Evolutionary conservation across 2,797 vertebrate species (phyloP), one percentile per base, ranked within the genome.

Genomic region (Scleropages formosus): DNA sequence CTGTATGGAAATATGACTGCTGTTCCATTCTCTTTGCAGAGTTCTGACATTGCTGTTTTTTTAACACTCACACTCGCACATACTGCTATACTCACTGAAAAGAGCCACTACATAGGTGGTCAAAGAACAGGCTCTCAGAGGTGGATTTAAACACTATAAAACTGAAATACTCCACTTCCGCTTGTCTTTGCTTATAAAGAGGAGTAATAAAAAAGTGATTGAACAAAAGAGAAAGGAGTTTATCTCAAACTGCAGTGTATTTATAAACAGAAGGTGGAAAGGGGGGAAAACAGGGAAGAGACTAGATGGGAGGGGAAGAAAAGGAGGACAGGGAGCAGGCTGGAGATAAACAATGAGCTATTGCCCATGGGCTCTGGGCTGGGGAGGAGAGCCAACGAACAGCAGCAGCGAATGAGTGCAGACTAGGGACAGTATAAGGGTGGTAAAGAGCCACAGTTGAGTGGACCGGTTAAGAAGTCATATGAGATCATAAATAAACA

Each of bases 401-500:
- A 16, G 39, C 27, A 20, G 27, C 27, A n/a, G 39, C 91, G 91
- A 84, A 92, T 92, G n/a, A 39, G 15, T 4, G 27, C 4, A 65
- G 8, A 63, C 47, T 26, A 64, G 60, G 60, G 18, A 65, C 67
- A 62, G 61, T 77, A 15, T 75, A 74, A 44, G 10, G 49, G 51
- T 73, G 51, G 15, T 39, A 66, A 26, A 62, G 72, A 62, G 24
- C 58, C 67, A 62, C 49, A 26, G 6, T 9, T 49, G 22, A 16
- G n/a, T 53, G 51, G 47, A 27, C 26, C 63, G 18, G 31, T 65
- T 7, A 61, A 51, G 24, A 24, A 60, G 78, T 90, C 92, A 84
- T 93, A 90, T 84, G 93, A 91, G 82, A 92, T 91, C 61, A 93
- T 93, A 85, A 92, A 90, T 39, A 39, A 2, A 39, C 6, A 39